phyloP scores from a whole-genome alignment of 2,113 vertebrate species.

The Rostratula benghalensis region DNA sequence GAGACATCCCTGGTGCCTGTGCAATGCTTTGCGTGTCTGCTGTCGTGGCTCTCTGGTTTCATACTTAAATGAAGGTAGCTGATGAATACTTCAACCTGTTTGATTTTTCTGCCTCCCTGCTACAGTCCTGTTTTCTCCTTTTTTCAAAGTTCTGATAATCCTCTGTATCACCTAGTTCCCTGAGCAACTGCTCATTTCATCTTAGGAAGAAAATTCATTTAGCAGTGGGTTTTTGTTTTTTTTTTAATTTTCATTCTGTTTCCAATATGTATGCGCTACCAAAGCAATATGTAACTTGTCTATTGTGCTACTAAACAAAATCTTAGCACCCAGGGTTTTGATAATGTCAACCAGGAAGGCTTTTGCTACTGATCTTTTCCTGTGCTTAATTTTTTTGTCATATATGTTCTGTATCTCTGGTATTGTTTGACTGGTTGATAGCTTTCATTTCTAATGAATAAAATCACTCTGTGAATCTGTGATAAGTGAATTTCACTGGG shows the following conservation, averaged over 20 bases:
- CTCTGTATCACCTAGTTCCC: neutral
- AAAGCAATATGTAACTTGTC: neutral
- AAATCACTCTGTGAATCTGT: neutral
- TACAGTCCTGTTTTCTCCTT: neutral
- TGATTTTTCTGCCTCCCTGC: neutral
- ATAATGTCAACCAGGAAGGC: neutral
- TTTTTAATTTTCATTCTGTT: neutral
- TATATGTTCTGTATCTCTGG: neutral
- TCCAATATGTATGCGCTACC: fast-evolving
- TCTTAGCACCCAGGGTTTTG: neutral
- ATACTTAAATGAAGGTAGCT: neutral
- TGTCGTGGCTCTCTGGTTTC: neutral
- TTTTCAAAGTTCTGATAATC: neutral
- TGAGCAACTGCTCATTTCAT: neutral
- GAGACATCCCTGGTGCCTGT: fast-evolving
- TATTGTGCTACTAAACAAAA: neutral
- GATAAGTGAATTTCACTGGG: neutral
- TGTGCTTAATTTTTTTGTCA: neutral
- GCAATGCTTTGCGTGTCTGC: neutral
- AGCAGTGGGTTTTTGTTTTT: neutral
- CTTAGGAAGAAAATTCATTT: conserved; percentile 9
- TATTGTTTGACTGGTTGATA: neutral
- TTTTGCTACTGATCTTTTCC: neutral
- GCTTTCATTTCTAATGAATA: neutral
- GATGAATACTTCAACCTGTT: neutral